These are phyloP conservation scores for Catocala fraxini DNA, from an alignment of 2,888 invertebrate species.

Conservation along the genomic window DNA sequence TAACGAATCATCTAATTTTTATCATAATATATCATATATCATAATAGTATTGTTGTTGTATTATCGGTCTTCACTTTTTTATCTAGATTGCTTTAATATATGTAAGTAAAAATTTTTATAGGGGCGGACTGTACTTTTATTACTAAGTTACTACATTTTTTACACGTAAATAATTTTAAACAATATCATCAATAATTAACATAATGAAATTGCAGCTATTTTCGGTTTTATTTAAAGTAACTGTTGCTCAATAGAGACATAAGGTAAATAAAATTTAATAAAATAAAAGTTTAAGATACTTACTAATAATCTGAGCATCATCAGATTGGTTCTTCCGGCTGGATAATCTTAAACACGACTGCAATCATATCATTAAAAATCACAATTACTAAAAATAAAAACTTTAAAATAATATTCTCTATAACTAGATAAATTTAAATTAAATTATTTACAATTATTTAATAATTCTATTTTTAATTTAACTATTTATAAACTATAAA, in stretches of 20 bases:
- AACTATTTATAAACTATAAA: conserved; percentile 4
- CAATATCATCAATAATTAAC: too few species aligned
- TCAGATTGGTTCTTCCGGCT: conserved; percentile 70
- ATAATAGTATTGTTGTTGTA: too few species aligned
- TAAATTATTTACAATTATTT: not conserved
- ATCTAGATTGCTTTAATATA: too few species aligned
- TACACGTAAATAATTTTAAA: too few species aligned
- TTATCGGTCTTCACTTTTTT: too few species aligned
- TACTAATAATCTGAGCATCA: conserved; percentile 84
- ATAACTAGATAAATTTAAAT: not conserved
- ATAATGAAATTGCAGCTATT: too few species aligned
- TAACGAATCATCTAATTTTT: too few species aligned
- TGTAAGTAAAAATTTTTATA: too few species aligned
- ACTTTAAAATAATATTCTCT: not conserved
- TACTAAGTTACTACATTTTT: too few species aligned
- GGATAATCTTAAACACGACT: conserved; percentile 60
- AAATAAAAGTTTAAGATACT: conserved; percentile 55
- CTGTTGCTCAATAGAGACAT: not conserved
- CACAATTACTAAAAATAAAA: conserved; percentile 17
- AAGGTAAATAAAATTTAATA: conserved; percentile 6
- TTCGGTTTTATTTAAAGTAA: too few species aligned
- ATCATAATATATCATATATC: too few species aligned
- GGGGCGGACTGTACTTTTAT: too few species aligned
- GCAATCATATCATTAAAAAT: conserved; percentile 25
- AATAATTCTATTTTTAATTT: not conserved